Conservation (phyloP, 2,797 vertebrate genomes). For the Sternotherus odoratus region DNA sequence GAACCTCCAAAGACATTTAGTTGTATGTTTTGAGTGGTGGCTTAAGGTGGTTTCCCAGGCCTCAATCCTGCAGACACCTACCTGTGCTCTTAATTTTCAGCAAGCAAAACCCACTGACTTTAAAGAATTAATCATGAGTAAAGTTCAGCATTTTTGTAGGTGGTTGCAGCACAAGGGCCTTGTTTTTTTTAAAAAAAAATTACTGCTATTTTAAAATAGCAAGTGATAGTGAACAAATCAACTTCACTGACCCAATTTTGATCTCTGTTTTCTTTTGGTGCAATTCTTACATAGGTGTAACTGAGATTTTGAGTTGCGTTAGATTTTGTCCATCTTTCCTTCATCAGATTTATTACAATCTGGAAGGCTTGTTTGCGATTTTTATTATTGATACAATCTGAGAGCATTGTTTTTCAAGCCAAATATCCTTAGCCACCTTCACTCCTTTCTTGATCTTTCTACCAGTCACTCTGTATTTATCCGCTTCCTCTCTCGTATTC, state of each 20-base stretch:
- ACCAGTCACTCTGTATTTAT: no score
- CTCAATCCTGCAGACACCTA: background rate
- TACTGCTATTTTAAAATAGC: accelerated
- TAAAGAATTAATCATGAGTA: background rate
- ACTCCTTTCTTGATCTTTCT: no score
- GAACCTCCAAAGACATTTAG: background rate
- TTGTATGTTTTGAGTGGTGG: background rate
- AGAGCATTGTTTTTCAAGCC: no score
- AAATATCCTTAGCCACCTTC: no score
- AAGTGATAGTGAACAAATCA: accelerated
- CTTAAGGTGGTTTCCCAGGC: background rate
- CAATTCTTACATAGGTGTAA: background rate
- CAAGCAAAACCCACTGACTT: background rate
- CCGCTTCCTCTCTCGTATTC: no score
- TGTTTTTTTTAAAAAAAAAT: background rate
- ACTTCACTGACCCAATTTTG: background rate
- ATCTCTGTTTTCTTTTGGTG: background rate
- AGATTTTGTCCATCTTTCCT: no score
- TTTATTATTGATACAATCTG: no score
- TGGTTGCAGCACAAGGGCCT: background rate
- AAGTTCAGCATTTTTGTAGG: background rate
- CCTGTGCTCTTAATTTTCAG: background rate
- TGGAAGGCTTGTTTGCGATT: no score
- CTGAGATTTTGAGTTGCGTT: background rate
- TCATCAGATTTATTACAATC: no score